Evolutionary conservation across 2,113 vertebrate species (phyloP).

Genomic region (Xenopus borealis): DNA sequence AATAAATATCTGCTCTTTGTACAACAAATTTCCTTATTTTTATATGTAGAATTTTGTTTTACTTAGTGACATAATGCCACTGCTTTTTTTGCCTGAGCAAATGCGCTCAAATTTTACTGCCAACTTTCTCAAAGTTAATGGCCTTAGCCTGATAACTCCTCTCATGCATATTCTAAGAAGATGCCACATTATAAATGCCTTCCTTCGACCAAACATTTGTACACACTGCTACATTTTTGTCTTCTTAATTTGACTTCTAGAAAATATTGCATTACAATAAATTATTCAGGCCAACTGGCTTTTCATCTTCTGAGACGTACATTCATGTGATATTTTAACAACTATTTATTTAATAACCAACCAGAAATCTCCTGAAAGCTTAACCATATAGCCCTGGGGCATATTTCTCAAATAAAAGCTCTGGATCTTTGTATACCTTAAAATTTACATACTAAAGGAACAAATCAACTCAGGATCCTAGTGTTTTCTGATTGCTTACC

Average conservation of each 20-base stretch:
- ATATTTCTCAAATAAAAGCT: slow-evolving; percentile 93
- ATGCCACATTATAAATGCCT: slow-evolving; percentile 42
- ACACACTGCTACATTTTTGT: slow-evolving; percentile 61
- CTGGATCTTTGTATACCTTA: slow-evolving; percentile 85
- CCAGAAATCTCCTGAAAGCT: slow-evolving; percentile 82
- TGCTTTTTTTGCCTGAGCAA: slow-evolving; percentile 5
- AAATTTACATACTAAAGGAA: slow-evolving; percentile 90
- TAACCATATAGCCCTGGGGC: slow-evolving; percentile 81
- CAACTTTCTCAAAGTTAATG: slow-evolving; percentile 43
- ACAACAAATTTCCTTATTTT: too few relatives aligned
- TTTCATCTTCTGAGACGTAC: slow-evolving; percentile 86
- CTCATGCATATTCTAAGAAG: slow-evolving; percentile 60
- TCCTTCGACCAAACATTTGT: slow-evolving; percentile 54
- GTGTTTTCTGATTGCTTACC: slow-evolving; percentile 68
- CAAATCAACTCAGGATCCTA: slow-evolving; percentile 65
- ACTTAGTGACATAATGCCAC: too few relatives aligned
- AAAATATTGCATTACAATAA: slow-evolving; percentile 68
- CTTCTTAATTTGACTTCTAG: slow-evolving; percentile 65
- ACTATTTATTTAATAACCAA: slow-evolving; percentile 90
- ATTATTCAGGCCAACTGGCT: slow-evolving; percentile 76
- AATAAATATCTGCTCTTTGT: too few relatives aligned
- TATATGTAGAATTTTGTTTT: too few relatives aligned
- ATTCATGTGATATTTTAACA: slow-evolving; percentile 91
- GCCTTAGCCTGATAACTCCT: slow-evolving; percentile 26
- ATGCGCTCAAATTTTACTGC: slow-evolving; percentile 12